Evolutionary conservation across 2,797 vertebrate genomes (phyloP).

Genomic region (Enteromius trimaculatus): DNA sequence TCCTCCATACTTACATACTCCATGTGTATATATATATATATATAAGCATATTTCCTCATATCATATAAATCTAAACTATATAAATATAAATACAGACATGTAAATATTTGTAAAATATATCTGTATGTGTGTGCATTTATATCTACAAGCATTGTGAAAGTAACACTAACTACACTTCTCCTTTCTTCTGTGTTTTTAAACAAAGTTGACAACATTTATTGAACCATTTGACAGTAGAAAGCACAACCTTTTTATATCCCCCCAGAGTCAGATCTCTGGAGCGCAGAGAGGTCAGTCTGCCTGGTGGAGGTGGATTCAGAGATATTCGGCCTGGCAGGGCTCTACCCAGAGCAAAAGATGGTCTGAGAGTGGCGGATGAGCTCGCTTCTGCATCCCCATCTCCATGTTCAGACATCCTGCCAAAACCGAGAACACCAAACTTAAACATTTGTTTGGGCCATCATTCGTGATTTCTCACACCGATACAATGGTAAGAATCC

Average conservation of each 20-base stretch:
- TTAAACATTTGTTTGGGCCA: too few relatives aligned
- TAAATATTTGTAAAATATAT: too few relatives aligned
- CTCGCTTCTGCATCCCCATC: constrained; percentile 52
- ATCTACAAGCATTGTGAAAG: not conserved
- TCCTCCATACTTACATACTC: too few relatives aligned
- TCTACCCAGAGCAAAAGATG: constrained; percentile 56
- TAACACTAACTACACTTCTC: not conserved
- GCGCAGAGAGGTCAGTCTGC: constrained; percentile 76
- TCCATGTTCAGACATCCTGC: constrained; percentile 66
- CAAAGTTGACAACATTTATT: not conserved
- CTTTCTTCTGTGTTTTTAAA: not conserved
- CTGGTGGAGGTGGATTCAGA: constrained; percentile 64
- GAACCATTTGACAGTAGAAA: not conserved
- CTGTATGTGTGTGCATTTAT: too few relatives aligned
- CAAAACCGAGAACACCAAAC: not conserved
- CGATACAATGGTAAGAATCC: too few relatives aligned
- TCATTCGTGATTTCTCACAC: not conserved
- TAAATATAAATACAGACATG: too few relatives aligned
- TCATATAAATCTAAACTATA: too few relatives aligned
- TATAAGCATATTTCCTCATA: too few relatives aligned
- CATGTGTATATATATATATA: too few relatives aligned
- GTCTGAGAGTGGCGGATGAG: constrained; percentile 58
- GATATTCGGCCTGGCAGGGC: constrained; percentile 63
- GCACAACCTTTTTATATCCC: constrained; percentile 74
- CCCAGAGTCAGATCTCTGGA: constrained; percentile 80